These are phyloP conservation scores for Rousettus madagascariensis DNA, from an alignment of 2,797 vertebrate species.

Conservation along the genomic window DNA sequence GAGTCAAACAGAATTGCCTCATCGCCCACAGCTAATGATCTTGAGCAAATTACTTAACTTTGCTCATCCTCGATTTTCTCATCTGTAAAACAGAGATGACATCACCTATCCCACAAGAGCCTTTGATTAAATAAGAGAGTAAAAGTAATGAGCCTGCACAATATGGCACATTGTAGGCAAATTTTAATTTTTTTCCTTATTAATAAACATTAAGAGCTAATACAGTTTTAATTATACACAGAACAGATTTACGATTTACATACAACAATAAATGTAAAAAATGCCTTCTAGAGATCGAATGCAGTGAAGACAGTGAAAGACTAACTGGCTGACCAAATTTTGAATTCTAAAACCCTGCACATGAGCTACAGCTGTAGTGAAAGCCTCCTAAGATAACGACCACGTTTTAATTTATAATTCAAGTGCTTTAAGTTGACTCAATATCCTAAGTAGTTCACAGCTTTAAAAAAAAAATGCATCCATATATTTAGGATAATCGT, in stretches of 20 bases:
- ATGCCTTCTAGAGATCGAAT: background rate
- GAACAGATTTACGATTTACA: constrained; percentile 8
- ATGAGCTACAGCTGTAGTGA: background rate
- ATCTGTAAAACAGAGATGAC: background rate
- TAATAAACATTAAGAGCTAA: background rate
- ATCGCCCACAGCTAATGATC: background rate
- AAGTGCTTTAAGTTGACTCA: background rate
- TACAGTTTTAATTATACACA: background rate
- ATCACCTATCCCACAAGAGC: background rate
- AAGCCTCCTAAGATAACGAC: background rate
- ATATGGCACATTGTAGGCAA: background rate
- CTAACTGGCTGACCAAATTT: background rate
- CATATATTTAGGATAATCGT: background rate
- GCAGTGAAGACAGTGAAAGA: background rate
- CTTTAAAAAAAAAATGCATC: background rate
- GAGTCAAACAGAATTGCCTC: background rate
- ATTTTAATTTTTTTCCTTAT: background rate
- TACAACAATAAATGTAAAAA: background rate
- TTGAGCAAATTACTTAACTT: background rate
- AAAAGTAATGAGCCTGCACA: background rate
- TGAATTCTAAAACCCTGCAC: background rate
- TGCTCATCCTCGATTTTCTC: background rate
- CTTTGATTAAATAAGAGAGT: background rate
- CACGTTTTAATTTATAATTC: background rate
- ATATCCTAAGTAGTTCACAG: background rate